Base-by-base conservation (phyloP, 2,113 vertebrate species). In the Rhynchomys soricoides region DNA sequence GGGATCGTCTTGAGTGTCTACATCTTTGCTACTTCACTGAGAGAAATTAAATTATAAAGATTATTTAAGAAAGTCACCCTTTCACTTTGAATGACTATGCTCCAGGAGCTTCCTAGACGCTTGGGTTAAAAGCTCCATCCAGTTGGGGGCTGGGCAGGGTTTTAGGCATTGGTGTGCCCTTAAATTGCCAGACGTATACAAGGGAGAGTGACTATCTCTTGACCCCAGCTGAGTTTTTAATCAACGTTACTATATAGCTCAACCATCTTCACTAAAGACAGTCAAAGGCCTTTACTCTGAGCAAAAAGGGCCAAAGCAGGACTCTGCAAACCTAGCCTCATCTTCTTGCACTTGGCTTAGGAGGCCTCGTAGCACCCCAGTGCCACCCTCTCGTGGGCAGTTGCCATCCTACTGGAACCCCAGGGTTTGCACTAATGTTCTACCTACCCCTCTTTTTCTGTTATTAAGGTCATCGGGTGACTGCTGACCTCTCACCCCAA, bases 171-270 rank as follows among this genome's bases (percentile, higher is more conserved):
- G 85, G 57, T 64, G 31, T 59, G 78, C 52, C 52, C n/a, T 13
- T 57, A 22, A 1, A 40, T 43, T n/a, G 92, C 24, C 75, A 45
- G 52, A 29, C 7, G 43, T 52, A 52, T 75, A 75, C 2, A 45
- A 8, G 43, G 91, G 31, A 90, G 75, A 75, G 64, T n/a, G 40
- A 79, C n/a, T 45, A n/a, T 81, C 74, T 92, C 45, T 93, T 75
- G 68, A 48, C 52, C 89, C 55, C 73, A 73, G 1, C 78, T 88
- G 85, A 66, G 40, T 68, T 92, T 70, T 64, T 52, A 26, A 34
- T 29, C 29, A 16, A 7, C 55, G 59, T 93, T 74, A 43, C 13
- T 8, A 55, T 40, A 52, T 52, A 45, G 24, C 55, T 89, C 17
- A 52, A 48, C 43, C 77, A 21, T 86, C 82, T 92, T 90, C 40